Percentiles rank a stretch among this genome's conserved stretches.
These are phyloP conservation scores for Palythoa heliodiscus DNA, from an alignment of 92 coral and sea anemone species.

Conservation along the genomic window DNA sequence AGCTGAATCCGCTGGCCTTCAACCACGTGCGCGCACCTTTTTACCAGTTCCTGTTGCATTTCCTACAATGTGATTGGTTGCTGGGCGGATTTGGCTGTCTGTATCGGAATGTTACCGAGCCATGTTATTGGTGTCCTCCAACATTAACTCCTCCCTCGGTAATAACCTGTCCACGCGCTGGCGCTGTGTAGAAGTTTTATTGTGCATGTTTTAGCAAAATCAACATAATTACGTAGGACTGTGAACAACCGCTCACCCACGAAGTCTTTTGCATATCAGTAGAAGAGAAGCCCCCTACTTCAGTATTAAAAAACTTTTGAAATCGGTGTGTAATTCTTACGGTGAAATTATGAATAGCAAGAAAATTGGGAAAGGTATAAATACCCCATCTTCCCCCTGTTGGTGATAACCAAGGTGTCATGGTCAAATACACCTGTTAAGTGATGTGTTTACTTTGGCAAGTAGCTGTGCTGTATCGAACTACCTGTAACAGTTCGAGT, in stretches of 20 bases:
- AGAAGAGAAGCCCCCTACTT: neutral
- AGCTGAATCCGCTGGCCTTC: conserved; percentile 44
- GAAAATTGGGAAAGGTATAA: neutral
- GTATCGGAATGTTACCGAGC: conserved; percentile 75
- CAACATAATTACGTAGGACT: conserved; percentile 35
- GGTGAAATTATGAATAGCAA: neutral
- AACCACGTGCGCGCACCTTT: conserved; percentile 37
- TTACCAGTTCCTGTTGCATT: conserved; percentile 71
- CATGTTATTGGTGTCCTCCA: conserved; percentile 60
- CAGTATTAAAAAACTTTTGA: neutral
- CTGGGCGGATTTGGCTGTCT: conserved; percentile 66
- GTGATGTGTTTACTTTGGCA: neutral
- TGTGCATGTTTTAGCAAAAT: conserved; percentile 30
- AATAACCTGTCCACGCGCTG: conserved; percentile 43
- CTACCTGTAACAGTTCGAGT: neutral
- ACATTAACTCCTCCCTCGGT: conserved; percentile 37
- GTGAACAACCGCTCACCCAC: conserved; percentile 32
- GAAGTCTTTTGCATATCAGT: conserved; percentile 13
- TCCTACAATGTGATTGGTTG: conserved; percentile 78
- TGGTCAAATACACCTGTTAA: neutral
- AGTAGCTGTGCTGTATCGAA: neutral
- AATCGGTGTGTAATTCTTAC: neutral
- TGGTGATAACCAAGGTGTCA: neutral
- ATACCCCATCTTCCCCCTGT: neutral
- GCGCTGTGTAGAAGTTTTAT: conserved; percentile 11